These are phyloP conservation scores for Acanthosepion lycidas DNA, from an alignment of 2,888 invertebrate species.

Conservation along the genomic window DNA sequence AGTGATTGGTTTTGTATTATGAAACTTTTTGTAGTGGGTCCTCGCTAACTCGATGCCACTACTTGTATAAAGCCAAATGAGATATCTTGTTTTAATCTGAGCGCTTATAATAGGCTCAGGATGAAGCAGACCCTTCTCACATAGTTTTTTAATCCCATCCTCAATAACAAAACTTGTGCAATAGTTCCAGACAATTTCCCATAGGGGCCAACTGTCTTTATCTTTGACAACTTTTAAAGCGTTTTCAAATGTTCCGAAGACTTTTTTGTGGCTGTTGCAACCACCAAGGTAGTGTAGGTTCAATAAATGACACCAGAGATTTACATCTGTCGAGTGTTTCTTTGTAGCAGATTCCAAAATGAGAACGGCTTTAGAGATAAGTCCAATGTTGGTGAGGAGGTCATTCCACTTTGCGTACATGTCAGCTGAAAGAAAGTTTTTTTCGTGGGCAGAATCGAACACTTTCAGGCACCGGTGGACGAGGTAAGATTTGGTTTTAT, in stretches of 20 bases:
- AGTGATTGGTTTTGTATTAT: conserved; percentile 57
- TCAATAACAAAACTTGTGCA: conserved; percentile 49
- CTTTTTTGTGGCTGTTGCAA: background rate
- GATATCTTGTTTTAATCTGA: conserved; percentile 57
- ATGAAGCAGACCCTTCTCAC: background rate
- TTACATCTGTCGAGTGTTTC: background rate
- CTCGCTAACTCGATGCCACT: conserved; percentile 56
- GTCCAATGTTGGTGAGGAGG: background rate
- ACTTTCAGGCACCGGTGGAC: background rate
- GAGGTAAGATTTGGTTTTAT: background rate
- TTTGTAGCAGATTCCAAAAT: background rate
- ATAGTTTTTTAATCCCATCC: conserved; percentile 54
- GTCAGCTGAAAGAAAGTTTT: background rate
- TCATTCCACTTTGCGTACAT: background rate
- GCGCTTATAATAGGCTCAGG: background rate
- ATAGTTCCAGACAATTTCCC: conserved; percentile 56
- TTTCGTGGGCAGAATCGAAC: background rate
- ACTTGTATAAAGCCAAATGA: conserved; percentile 57
- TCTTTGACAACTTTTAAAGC: conserved; percentile 48
- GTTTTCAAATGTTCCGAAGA: background rate
- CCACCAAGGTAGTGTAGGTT: background rate
- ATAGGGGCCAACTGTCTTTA: conserved; percentile 59
- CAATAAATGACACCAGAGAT: conserved; percentile 1
- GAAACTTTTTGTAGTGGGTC: conserved; percentile 57
- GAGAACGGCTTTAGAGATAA: background rate